phyloP scores from a whole-genome alignment of 1,140 invertebrate species.

The Sitobion miscanthi region DNA sequence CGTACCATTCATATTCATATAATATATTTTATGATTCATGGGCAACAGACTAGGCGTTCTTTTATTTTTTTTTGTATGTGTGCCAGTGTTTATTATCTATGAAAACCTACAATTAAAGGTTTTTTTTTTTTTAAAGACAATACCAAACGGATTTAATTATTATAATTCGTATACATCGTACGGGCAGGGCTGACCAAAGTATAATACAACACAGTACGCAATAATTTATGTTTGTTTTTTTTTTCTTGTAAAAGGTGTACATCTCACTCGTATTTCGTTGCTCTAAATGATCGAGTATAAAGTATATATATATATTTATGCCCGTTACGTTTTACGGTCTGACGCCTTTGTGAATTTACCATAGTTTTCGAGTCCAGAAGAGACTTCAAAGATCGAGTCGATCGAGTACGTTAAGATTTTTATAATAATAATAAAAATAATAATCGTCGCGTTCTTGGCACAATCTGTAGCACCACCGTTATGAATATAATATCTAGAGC shows the following conservation, averaged over 20 bases:
- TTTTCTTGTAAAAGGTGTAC: neutral
- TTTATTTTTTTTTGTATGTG: slow-evolving; percentile 14
- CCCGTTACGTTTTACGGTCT: neutral
- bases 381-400: neutral
- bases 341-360: neutral
- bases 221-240: slow-evolving; percentile 40
- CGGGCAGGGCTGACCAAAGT: slow-evolving; percentile 51
- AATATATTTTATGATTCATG: slow-evolving; percentile 52
- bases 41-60: slow-evolving; percentile 44
- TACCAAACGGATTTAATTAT: slow-evolving; percentile 53
- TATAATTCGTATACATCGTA: slow-evolving; percentile 30
- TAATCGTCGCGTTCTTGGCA: neutral
- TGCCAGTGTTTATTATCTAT: slow-evolving; percentile 54
- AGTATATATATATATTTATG: neutral
- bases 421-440: neutral
- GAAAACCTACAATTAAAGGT: slow-evolving; percentile 54
- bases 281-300: neutral
- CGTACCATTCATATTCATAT: slow-evolving; percentile 52
- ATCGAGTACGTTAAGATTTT: neutral
- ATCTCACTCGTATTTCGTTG: neutral
- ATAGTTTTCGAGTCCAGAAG: neutral
- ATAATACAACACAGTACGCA: neutral
- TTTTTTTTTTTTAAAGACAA: slow-evolving; percentile 44
- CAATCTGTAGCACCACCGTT: neutral
- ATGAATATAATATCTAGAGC: neutral